These are phyloP conservation scores for Strongylocentrotus purpuratus DNA, from an alignment of 35 echinoderm and acorn worm species.

Conservation along the genomic window DNA sequence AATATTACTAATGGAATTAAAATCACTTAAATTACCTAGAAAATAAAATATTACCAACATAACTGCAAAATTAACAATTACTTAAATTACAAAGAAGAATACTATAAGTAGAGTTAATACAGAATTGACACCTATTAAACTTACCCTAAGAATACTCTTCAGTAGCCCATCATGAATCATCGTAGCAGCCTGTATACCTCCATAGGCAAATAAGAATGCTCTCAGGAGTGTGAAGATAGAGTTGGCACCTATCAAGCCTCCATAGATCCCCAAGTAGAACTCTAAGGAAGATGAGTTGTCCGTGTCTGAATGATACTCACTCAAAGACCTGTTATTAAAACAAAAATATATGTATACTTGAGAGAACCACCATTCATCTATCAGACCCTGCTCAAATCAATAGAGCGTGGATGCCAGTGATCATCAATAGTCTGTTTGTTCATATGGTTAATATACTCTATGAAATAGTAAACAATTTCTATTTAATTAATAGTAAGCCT, in stretches of 20 bases:
- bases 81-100: conserved; percentile 94
- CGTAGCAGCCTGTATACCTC: conserved; percentile 83
- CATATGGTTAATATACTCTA: too few relatives aligned
- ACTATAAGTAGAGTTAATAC: conserved; percentile 82
- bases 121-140: conserved; percentile 70
- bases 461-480: too few relatives aligned
- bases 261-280: conserved; percentile 91
- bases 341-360: neutral
- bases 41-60: too few relatives aligned
- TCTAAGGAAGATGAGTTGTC: conserved; percentile 55
- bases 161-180: conserved; percentile 70
- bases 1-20: too few relatives aligned
- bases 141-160: conserved; percentile 68
- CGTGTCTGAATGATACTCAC: neutral
- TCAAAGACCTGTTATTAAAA: neutral
- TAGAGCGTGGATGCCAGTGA: too few relatives aligned
- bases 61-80: too few relatives aligned
- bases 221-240: conserved; percentile 84
- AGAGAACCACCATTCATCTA: too few relatives aligned
- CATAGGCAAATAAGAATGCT: conserved; percentile 96
- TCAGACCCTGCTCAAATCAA: too few relatives aligned
- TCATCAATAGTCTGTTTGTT: too few relatives aligned
- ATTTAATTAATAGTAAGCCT: too few relatives aligned
- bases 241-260: conserved; percentile 85
- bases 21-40: too few relatives aligned